Base-by-base conservation (phyloP, 2,797 vertebrate genomes). In the Acanthornis magna region DNA sequence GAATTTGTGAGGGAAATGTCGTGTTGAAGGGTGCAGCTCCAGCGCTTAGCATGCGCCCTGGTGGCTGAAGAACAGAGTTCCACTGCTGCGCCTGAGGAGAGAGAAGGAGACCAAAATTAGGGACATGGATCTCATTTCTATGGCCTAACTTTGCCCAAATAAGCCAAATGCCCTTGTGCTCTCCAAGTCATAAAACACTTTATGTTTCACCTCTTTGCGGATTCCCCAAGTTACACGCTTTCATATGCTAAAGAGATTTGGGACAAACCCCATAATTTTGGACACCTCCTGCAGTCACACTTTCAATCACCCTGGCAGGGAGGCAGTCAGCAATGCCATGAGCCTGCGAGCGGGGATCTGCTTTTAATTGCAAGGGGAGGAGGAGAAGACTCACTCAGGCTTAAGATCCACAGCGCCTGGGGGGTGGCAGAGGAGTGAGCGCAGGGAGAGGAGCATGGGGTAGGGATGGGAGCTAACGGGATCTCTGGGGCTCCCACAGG, bases 361-460 rank as follows among this genome's bases (percentile, higher is more conserved):
- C 54, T 74, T 85, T 95, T 87, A 95, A 76, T 81, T 91, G 78
- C 71, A 65, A 93, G 50, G 47, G 58, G 85, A 88, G 77, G 58
- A 91, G 77, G 55, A 91, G 67, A 67, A 79, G 50, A 45, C 32
- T 87, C 88, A 67, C 34, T 85, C 8, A 7, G 61, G 50, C 55
- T 96, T 75, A 85, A 85, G 72, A 62, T 80, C 68, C 36, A 29
- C 4, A 36, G 65, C n/a, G 78, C 62, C 91, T 26, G 36, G 32
- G 36, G 91, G 58, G 45, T 82, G 87, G 62, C 81, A 80, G 27
- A 55, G 62, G 27, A 85, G 57, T 4, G 57, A 91, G 71, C 1
- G 1, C 1, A 2, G 5, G 30, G 76, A 93, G 60, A 88, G 81
- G 62, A 76, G 3, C 4, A 0, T 0, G 16, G 77, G 62, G 40